A percentile compares a stretch with the other conserved stretches of the same genome.
Evolutionary conservation across 2,888 invertebrate species (phyloP).

Genomic region (Gymnoscelis rufifasciata): DNA sequence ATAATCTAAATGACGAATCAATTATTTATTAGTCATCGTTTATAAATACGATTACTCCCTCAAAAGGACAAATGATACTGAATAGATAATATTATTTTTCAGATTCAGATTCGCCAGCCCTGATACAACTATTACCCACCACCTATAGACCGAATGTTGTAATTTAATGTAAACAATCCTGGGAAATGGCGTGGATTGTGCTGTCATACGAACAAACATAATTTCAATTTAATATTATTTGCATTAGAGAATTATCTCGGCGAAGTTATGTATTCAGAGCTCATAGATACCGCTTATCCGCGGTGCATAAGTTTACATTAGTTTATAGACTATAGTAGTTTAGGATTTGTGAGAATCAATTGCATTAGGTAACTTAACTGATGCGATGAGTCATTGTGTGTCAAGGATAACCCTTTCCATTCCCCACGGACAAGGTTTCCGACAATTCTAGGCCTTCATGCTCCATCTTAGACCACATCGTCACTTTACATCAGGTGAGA

Average conservation of each 20-base stretch:
- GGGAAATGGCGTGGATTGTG: conserved; percentile 59
- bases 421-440: too few species aligned
- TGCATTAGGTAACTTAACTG: too few species aligned
- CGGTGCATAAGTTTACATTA: conserved; percentile 1
- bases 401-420: too few species aligned
- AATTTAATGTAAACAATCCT: conserved; percentile 71
- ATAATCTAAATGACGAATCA: background rate
- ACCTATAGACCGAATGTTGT: conserved; percentile 60
- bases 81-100: too few species aligned
- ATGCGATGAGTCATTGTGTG: too few species aligned
- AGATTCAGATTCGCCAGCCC: conserved; percentile 14
- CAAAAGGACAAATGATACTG: too few species aligned
- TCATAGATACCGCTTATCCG: conserved; percentile 10
- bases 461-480: too few species aligned
- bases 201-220: conserved; percentile 44
- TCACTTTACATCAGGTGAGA: too few species aligned
- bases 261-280: conserved; percentile 13
- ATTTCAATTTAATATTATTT: conserved; percentile 26
- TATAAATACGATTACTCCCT: too few species aligned
- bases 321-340: conserved; percentile 6
- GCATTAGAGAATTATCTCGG: conserved; percentile 20
- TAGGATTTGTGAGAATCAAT: too few species aligned
- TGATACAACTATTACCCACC: conserved; percentile 42
- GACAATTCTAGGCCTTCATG: too few species aligned
- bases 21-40: background rate